A percentile compares a stretch with the other conserved stretches of the same genome.
These are phyloP conservation scores for Magallana nippona DNA, from an alignment of 2,888 invertebrate genomes.

Conservation along the genomic window DNA sequence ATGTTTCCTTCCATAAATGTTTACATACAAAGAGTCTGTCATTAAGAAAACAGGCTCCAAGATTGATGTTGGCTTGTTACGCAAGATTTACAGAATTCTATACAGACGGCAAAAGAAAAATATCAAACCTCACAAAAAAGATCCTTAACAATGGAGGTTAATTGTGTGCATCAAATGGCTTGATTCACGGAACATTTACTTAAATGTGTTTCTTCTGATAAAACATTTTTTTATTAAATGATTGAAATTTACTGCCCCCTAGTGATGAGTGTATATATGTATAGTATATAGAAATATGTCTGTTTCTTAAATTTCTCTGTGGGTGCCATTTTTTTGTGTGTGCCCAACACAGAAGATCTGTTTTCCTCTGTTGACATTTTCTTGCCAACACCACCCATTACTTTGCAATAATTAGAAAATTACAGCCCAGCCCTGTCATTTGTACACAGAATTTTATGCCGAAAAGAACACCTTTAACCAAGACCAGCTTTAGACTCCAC, in stretches of 20 bases:
- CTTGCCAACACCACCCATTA: constrained; percentile 27
- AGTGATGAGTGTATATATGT: not conserved
- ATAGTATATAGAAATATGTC: not conserved
- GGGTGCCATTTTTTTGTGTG: not conserved
- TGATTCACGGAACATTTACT: constrained; percentile 7
- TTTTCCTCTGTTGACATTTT: constrained; percentile 4
- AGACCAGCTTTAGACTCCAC: not conserved
- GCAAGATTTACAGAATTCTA: constrained; percentile 18
- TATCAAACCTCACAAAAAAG: constrained; percentile 1
- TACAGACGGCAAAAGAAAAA: not conserved
- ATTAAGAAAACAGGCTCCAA: not conserved
- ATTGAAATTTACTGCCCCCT: not conserved
- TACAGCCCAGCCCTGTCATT: constrained; percentile 17
- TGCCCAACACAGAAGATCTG: constrained; percentile 9
- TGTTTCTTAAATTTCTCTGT: not conserved
- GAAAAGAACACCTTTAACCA: constrained; percentile 12
- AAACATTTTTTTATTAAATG: not conserved
- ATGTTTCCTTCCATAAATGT: constrained; percentile 17
- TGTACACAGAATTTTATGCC: not conserved
- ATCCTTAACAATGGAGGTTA: constrained; percentile 16
- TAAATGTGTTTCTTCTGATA: not conserved
- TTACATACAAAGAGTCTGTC: constrained; percentile 22
- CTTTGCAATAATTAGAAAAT: constrained; percentile 13
- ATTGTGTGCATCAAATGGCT: constrained; percentile 7
- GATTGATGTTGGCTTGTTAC: constrained; percentile 28